Base-by-base conservation (phyloP, 2,888 invertebrate species). In the Pyrrhia umbra region DNA sequence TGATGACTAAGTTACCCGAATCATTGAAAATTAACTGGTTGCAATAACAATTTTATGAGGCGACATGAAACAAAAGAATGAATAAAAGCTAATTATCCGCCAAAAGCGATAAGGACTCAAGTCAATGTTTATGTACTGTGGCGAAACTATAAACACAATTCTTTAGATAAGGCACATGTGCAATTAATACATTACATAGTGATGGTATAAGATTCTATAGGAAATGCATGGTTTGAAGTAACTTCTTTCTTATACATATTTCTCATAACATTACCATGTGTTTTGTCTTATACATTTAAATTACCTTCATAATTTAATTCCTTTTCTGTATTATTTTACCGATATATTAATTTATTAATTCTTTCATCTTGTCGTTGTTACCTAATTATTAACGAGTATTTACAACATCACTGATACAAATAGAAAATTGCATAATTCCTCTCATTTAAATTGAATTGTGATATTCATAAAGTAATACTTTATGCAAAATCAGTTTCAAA, bases 31-130 rank as follows among this genome's bases (percentile, higher is more conserved):
- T 55, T 15, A 27, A 18, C 9, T 4, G 30, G 0, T 3, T 25
- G 25, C 50, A 34, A 40, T 54, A 57, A 54, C 57, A 1, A 43
- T 13, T 52, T 54, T 54, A 67, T 20, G 49, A 67, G 21, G 34
- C 51, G 21, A 21, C 46, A 39, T 55, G 45, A 9, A 25, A 57
- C 52, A 30, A 39, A 54, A 39, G 10, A 61, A 30, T 61, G 15
- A 50, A 50, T 67, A 57, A 61, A 72, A 42, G 34, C 54, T 67
- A 71, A 67, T 67, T 61, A 46, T 13, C 30, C 42, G 45, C 23
- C 27, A 57, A 56, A 30, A 21, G 15, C 42, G 57, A 71, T 72
- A 67, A 66, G 43, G 9, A 60, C n/a, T 46, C 43, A 43, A 42
- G 40, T 30, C 51, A 50, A 42, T 57, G 16, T 54, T 57, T 57